A percentile compares a stretch with the other conserved stretches of the same genome.
Conservation (phyloP, 2,797 vertebrate genomes). For the Rhinoraja longicauda region DNA sequence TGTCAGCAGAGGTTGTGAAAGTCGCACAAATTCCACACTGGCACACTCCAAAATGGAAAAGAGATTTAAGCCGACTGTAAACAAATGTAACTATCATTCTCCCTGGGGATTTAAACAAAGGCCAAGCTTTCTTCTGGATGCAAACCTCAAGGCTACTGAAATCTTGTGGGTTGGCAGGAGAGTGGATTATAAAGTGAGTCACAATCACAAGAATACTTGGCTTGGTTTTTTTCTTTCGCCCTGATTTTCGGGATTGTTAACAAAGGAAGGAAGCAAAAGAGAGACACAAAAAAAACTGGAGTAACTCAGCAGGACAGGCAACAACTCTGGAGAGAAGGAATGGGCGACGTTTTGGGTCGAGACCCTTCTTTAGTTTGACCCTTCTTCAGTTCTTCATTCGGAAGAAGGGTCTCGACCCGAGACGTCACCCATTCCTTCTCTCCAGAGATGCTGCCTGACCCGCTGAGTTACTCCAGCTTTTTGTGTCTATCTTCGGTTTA, state of each 20-base stretch:
- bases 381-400: no score
- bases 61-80: not conserved
- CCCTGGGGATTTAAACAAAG: not conserved
- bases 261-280: not conserved
- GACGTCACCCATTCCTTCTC: no score
- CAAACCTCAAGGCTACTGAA: not conserved
- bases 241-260: not conserved
- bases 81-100: not conserved
- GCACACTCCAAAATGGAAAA: not conserved
- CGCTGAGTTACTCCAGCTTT: no score
- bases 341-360: no score
- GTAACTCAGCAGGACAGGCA: no score
- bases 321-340: no score
- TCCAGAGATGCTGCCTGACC: no score
- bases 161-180: not conserved
- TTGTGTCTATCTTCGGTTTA: no score
- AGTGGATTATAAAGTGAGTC: not conserved
- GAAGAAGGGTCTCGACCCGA: no score
- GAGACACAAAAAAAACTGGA: no score
- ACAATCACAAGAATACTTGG: not conserved
- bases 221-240: not conserved
- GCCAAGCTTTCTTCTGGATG: not conserved
- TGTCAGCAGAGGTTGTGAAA: not conserved
- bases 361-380: no score
- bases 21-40: no score